Conservation (phyloP, 2,113 vertebrate species). For the Thunnus thynnus region DNA sequence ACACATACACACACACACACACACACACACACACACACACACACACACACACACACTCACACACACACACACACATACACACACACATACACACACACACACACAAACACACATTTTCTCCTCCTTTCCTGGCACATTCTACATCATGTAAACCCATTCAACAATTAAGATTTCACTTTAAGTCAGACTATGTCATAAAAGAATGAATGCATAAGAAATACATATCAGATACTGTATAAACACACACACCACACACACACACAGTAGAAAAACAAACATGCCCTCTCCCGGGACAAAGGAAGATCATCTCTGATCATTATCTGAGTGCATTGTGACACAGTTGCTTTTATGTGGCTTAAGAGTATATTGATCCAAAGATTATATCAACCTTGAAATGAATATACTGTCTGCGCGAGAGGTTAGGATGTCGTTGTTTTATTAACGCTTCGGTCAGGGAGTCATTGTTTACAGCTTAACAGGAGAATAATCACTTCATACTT, state of each 20-base stretch:
- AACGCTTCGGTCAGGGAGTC: background rate
- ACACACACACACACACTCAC: conserved; percentile 17
- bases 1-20: background rate
- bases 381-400: conserved; percentile 46
- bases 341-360: conserved; percentile 35
- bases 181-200: too few species aligned
- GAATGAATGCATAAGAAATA: too few species aligned
- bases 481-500: too few species aligned
- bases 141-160: too few species aligned
- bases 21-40: conserved; percentile 1
- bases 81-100: conserved; percentile 25
- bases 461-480: background rate
- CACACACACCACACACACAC: background rate
- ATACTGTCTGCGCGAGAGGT: background rate
- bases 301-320: conserved; percentile 34
- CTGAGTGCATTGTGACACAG: conserved; percentile 28
- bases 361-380: conserved; percentile 32
- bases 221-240: background rate
- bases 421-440: too few species aligned
- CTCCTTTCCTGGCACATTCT: too few species aligned
- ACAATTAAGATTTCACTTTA: too few species aligned
- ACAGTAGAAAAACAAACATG: background rate
- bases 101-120: background rate
- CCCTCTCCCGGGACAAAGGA: background rate
- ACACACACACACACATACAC: background rate